Base-by-base conservation (phyloP, 2,797 vertebrate species). In the Gobionotothen gibberifrons region DNA sequence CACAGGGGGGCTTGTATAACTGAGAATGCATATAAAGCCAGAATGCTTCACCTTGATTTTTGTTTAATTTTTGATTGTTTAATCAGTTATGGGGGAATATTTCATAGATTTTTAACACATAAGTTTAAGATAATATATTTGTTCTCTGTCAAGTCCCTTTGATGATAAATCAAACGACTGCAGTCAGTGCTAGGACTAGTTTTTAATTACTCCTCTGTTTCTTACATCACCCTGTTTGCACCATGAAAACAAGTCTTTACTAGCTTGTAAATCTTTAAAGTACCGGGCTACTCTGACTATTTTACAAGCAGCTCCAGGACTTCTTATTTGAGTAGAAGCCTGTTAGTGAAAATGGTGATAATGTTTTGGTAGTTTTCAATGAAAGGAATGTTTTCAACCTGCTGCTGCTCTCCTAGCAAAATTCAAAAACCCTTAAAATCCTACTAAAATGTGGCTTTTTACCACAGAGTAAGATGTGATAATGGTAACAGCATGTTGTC, bases 321-420 rank as follows among this genome's bases (percentile, higher is more conserved):
- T 57, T 68, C 9, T 57, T 39, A 61, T 40, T 6, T 8, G 9
- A 46, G 29, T 10, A n/a, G 36, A 57, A 29, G 26, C 55, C 7
- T 52, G 16, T 29, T 6, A 48, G 32, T 52, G 10, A 57, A n/a
- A 2, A 9, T 17, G 29, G 49, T 15, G 32, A 14, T 2, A 26
- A 32, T n/a, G 47, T 62, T 54, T 55, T 43, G 14, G 3, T 47
- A 26, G 15, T 61, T 55, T 26, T 51, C 1, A 46, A 3, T 67
- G n/a, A 48, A 47, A 73, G 29, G 3, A 74, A 68, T 61, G 54
- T 62, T 22, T 66, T 55, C 29, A 62, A 68, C 67, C 48, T n/a
- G n/a, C 42, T 49, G 44, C 49, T 14, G 11, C 17, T 9, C 2
- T 39, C 9, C 13, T 9, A 52, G 9, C 40, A 16, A 40, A 14